Conservation (phyloP, 2,797 vertebrate genomes). For the Cyclopterus lumpus region DNA sequence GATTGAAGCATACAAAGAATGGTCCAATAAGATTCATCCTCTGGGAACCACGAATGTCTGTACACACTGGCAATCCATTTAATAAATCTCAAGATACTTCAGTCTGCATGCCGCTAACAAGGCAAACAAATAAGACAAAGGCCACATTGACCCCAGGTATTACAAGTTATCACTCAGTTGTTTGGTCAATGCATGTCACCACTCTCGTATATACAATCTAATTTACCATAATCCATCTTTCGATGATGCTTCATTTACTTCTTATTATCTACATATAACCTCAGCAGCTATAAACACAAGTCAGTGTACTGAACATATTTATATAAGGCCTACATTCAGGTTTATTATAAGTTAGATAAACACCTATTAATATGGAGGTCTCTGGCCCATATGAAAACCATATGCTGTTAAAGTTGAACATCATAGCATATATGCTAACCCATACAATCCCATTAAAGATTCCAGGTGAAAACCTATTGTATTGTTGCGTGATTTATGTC, state of each 20-base stretch:
- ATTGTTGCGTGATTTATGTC: background rate
- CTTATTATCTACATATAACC: background rate
- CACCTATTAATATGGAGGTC: background rate
- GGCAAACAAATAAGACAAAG: background rate
- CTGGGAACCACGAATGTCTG: background rate
- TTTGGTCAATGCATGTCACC: background rate
- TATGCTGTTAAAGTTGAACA: background rate
- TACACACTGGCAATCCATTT: background rate
- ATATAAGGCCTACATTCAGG: background rate
- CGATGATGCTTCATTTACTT: background rate
- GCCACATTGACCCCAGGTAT: background rate
- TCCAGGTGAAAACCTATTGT: background rate
- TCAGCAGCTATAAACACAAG: background rate
- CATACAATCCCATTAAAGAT: background rate
- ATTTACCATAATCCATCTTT: background rate
- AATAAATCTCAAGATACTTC: background rate
- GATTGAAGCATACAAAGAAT: background rate
- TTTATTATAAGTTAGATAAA: background rate
- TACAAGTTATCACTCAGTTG: background rate
- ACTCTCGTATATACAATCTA: background rate
- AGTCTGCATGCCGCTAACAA: background rate
- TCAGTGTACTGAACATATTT: background rate
- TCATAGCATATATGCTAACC: background rate
- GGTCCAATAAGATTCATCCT: background rate
- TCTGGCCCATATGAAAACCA: background rate